These are phyloP conservation scores for Chanos chanos DNA, from an alignment of 2,797 vertebrate species.

Conservation along the genomic window DNA sequence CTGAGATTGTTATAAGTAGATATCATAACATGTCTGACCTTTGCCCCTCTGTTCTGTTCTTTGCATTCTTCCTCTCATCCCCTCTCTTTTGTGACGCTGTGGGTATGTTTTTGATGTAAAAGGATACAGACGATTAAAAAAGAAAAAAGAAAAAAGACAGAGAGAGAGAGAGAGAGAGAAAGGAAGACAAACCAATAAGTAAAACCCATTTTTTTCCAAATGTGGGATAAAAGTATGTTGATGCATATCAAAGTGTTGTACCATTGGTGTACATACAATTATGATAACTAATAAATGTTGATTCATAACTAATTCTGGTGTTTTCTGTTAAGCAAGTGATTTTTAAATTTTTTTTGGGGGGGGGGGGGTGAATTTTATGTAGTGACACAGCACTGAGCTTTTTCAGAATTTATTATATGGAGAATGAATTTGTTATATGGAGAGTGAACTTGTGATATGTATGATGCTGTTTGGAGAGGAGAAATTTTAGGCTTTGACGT, in stretches of 20 bases:
- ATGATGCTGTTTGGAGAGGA: too few species aligned
- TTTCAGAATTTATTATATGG: too few species aligned
- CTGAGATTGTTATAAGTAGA: constrained; percentile 43
- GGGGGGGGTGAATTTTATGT: too few species aligned
- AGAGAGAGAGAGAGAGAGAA: constrained; percentile 40
- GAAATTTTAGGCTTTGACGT: too few species aligned
- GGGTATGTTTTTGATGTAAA: constrained; percentile 80
- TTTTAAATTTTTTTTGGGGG: too few species aligned
- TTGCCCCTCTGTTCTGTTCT: constrained; percentile 55
- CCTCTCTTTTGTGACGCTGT: constrained; percentile 76
- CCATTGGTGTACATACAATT: constrained; percentile 92
- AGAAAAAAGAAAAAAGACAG: constrained; percentile 54
- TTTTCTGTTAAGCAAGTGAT: constrained; percentile 19
- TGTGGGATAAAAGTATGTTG: constrained; percentile 73
- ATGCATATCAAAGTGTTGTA: constrained; percentile 93
- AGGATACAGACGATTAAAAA: constrained; percentile 54
- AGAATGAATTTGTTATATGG: too few species aligned
- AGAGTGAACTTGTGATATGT: too few species aligned
- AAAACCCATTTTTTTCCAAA: constrained; percentile 47
- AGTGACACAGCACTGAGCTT: too few species aligned
- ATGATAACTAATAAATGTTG: constrained; percentile 94
- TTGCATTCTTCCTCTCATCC: constrained; percentile 65
- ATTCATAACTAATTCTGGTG: constrained; percentile 81
- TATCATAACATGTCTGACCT: constrained; percentile 48
- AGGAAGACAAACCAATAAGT: constrained; percentile 52